Evolutionary conservation across 2,888 invertebrate genomes (phyloP).

Genomic region (Blomia tropicalis): DNA sequence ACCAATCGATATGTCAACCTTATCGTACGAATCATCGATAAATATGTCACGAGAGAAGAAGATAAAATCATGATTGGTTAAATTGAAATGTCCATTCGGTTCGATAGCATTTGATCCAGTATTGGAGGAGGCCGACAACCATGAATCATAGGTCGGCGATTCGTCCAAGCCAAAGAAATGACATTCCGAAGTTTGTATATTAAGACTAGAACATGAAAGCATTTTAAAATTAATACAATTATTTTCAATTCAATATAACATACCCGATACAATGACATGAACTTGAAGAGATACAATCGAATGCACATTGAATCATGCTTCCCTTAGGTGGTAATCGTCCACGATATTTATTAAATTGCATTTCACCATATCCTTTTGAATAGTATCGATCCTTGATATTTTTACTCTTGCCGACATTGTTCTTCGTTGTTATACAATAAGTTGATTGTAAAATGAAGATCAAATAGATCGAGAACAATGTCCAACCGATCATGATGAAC

Average conservation of each 20-base stretch:
- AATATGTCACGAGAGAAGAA: slow-evolving; percentile 1
- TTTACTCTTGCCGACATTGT: neutral
- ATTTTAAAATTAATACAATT: neutral
- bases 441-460: too few species aligned
- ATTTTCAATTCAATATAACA: neutral
- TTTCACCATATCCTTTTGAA: neutral
- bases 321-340: slow-evolving; percentile 8
- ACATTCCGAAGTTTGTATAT: slow-evolving; percentile 6
- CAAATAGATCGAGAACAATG: too few species aligned
- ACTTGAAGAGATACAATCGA: neutral
- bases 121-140: neutral
- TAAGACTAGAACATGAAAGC: neutral
- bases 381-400: neutral
- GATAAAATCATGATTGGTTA: neutral
- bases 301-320: neutral
- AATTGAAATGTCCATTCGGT: neutral
- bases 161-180: neutral
- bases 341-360: neutral
- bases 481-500: too few species aligned
- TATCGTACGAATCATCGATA: neutral
- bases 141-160: neutral
- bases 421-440: too few species aligned
- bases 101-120: neutral
- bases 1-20: neutral
- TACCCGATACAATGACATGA: slow-evolving; percentile 14